Evolutionary conservation across 2,113 vertebrate genomes (phyloP).

Genomic region (Pelecanus crispus): DNA sequence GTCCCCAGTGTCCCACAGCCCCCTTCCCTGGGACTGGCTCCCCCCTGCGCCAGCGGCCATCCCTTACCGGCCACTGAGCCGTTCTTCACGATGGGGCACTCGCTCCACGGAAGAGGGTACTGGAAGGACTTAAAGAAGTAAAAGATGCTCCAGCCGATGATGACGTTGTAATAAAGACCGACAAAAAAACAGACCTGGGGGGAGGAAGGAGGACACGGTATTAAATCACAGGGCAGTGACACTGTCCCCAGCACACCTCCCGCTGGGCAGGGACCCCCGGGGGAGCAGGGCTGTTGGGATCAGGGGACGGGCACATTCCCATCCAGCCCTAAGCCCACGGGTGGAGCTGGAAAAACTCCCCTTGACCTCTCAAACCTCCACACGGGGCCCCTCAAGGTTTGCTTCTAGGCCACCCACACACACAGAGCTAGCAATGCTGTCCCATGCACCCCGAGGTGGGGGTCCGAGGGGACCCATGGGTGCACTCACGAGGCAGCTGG

Average conservation of each 20-base stretch:
- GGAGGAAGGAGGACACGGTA: neutral
- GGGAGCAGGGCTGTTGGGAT: neutral
- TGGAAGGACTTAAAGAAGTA: slow-evolving; percentile 99
- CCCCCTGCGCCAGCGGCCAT: fast-evolving
- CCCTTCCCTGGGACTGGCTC: neutral
- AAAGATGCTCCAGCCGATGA: slow-evolving; percentile 98
- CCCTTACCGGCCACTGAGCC: slow-evolving; percentile 84
- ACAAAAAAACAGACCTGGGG: slow-evolving; percentile 92
- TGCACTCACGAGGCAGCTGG: slow-evolving; percentile 87
- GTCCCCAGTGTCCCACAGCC: neutral
- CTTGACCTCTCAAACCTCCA: neutral
- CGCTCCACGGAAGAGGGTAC: slow-evolving; percentile 94
- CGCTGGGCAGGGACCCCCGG: fast-evolving
- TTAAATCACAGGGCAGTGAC: neutral
- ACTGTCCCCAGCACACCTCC: neutral
- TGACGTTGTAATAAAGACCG: slow-evolving; percentile 96
- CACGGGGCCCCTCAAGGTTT: fast-evolving
- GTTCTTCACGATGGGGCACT: slow-evolving; percentile 86
- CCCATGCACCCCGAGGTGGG: fast-evolving
- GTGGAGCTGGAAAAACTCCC: neutral
- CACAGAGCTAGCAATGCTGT: neutral
- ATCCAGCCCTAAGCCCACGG: fast-evolving
- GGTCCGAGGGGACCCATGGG: fast-evolving
- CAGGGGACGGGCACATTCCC: neutral
- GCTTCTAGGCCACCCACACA: no score